Conservation (phyloP, 2,888 invertebrate species). For the Drosophila multiciliata region DNA sequence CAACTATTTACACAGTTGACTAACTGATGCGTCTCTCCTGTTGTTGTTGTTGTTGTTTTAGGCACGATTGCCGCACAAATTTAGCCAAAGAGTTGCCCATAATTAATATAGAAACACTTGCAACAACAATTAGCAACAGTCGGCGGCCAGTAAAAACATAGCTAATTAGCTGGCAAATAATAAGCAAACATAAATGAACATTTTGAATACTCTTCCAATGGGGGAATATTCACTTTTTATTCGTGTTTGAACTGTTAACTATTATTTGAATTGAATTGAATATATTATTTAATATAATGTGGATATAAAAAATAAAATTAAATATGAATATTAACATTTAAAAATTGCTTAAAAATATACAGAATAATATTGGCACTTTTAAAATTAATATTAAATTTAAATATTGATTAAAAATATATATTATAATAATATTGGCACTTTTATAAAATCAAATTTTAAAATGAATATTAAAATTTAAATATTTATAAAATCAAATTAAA, state of each 20-base stretch:
- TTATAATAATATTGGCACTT: too few species aligned
- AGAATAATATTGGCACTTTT: too few species aligned
- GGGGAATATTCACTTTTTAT: background rate
- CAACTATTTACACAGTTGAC: conserved; percentile 74
- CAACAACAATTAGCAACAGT: conserved; percentile 76
- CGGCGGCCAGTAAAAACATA: conserved; percentile 49
- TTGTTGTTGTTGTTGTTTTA: conserved; percentile 32
- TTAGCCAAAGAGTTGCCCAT: conserved; percentile 42
- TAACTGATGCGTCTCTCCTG: conserved; percentile 52
- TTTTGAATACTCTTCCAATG: conserved; percentile 9
- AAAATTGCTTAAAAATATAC: too few species aligned
- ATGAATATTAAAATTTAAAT: too few species aligned
- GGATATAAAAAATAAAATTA: background rate
- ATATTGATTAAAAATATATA: too few species aligned
- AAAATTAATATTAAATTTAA: too few species aligned
- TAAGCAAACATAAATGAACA: conserved; percentile 26
- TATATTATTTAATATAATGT: background rate
- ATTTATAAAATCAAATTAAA: too few species aligned
- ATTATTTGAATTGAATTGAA: background rate
- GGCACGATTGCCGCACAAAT: conserved; percentile 42
- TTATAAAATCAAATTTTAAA: too few species aligned
- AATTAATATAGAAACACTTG: conserved; percentile 78
- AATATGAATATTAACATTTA: background rate
- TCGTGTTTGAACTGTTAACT: background rate
- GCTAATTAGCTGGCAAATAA: conserved; percentile 69